Conservation (phyloP, 2,113 vertebrate species). For the Eclectus roratus region DNA sequence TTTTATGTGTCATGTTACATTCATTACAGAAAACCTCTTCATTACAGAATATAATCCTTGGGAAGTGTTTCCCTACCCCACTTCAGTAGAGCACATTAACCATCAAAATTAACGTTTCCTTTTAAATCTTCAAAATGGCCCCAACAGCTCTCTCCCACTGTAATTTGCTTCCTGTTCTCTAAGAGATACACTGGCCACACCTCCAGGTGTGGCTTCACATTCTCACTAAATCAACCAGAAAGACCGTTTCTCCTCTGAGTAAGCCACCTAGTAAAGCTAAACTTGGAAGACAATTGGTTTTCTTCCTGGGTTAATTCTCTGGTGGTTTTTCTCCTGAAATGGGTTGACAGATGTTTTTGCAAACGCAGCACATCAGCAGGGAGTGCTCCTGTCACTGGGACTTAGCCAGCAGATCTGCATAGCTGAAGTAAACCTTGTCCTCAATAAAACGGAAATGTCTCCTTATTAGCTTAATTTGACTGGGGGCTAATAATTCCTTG, state of each 20-base stretch:
- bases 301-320: not conserved
- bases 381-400: not conserved
- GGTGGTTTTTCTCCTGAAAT: not conserved
- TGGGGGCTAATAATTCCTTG: not conserved
- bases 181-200: not conserved
- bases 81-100: not conserved
- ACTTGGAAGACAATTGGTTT: not conserved
- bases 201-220: not conserved
- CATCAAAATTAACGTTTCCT: not conserved
- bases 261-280: not conserved
- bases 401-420: not conserved
- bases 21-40: not conserved
- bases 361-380: accelerated
- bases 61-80: not conserved
- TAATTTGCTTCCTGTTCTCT: not conserved
- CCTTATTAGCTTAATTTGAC: not conserved
- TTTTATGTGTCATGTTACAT: not conserved
- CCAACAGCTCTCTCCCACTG: not conserved
- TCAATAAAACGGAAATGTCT: not conserved
- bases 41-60: not conserved
- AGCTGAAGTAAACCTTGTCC: not conserved
- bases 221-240: not conserved
- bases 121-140: not conserved
- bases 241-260: not conserved
- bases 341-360: not conserved